Conservation (phyloP, 2,797 vertebrate genomes). For the Phalloptychus januarius region DNA sequence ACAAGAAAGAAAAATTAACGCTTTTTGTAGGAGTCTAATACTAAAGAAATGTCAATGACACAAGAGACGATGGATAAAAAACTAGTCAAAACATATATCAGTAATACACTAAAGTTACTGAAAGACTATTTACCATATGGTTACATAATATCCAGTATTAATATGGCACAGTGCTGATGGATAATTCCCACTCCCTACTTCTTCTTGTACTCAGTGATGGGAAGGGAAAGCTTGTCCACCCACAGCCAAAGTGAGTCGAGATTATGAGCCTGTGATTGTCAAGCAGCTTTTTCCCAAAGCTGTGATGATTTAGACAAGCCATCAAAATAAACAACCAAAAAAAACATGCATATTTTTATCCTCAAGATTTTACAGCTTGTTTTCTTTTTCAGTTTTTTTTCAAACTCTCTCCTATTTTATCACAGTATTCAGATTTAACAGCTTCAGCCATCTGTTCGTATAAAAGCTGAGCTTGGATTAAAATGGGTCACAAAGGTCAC, state of each 20-base stretch:
- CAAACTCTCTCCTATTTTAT: conserved; percentile 21
- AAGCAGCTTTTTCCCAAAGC: conserved; percentile 23
- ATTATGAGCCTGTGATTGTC: conserved; percentile 55
- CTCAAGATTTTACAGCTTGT: conserved; percentile 37
- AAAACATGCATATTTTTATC: conserved; percentile 34
- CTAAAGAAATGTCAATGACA: neutral
- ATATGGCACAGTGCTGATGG: neutral
- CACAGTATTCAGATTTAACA: conserved; percentile 42
- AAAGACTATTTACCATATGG: neutral
- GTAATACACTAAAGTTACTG: neutral
- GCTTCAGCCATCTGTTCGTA: conserved; percentile 30
- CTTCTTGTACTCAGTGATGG: conserved; percentile 35
- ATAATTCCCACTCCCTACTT: conserved; percentile 20
- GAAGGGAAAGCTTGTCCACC: conserved; percentile 57
- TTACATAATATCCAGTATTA: neutral
- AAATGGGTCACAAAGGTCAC: conserved; percentile 67
- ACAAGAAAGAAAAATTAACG: neutral
- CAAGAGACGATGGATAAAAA: neutral
- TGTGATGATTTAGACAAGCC: conserved; percentile 47
- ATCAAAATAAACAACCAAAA: conserved; percentile 37
- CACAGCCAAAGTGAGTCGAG: conserved; percentile 41
- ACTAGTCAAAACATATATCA: neutral
- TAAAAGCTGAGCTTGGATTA: conserved; percentile 36
- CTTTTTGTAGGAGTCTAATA: neutral
- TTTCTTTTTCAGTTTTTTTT: conserved; percentile 21